Percentiles rank a stretch among this genome's conserved stretches.
Conservation (phyloP, 1,140 invertebrate species). For the Orchestia grillus region DNA sequence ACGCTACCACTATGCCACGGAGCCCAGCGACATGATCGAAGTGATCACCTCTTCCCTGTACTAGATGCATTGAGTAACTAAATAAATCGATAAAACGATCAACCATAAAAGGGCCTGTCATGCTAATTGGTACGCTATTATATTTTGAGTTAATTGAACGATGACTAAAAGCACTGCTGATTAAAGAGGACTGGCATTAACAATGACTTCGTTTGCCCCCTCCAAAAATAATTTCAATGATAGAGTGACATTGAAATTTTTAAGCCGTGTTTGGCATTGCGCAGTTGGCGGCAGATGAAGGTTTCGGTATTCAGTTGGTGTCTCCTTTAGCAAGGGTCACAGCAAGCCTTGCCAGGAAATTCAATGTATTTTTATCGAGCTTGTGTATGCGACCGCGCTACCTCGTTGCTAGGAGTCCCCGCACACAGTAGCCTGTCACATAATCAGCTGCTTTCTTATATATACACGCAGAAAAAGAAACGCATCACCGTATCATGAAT, state of each 20-base stretch:
- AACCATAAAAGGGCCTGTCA: too few relatives aligned
- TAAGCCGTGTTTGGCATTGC: background rate
- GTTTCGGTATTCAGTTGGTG: background rate
- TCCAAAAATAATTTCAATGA: background rate
- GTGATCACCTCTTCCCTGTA: too few relatives aligned
- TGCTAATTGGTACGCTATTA: background rate
- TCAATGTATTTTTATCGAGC: background rate
- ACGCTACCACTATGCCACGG: too few relatives aligned
- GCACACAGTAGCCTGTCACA: background rate
- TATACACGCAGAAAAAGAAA: background rate
- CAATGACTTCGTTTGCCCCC: background rate
- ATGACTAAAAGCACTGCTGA: background rate
- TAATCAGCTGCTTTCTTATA: background rate
- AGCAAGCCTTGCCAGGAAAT: background rate
- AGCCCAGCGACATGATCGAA: too few relatives aligned
- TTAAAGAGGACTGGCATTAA: background rate
- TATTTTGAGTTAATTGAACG: background rate
- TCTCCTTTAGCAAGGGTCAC: background rate
- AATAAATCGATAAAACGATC: background rate
- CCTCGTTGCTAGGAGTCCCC: background rate
- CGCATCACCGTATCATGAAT: too few relatives aligned
- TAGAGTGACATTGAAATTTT: background rate
- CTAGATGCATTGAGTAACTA: background rate
- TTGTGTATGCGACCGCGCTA: background rate
- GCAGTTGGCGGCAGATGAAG: background rate